A percentile compares a stretch with the other conserved stretches of the same genome.
Evolutionary conservation across 2,888 invertebrate species (phyloP).

Genomic region (Pegoplata infirma): DNA sequence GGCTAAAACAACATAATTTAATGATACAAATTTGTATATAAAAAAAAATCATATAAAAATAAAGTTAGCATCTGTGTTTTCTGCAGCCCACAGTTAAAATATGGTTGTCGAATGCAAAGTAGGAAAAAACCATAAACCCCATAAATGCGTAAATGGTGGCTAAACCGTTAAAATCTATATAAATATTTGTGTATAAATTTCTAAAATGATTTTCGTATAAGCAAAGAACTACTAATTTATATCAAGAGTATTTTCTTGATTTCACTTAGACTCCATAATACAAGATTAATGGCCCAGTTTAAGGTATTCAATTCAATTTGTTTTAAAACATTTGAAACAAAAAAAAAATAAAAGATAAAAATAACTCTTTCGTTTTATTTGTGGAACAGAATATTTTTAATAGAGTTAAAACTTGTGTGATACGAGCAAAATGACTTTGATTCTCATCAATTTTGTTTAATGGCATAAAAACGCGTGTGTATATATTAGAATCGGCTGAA

Average conservation of each 20-base stretch:
- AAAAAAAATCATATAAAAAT: neutral
- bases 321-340: conserved; percentile 46
- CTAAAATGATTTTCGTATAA: neutral
- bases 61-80: conserved; percentile 11
- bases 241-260: conserved; percentile 17
- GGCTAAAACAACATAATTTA: neutral
- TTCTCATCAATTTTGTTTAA: conserved; percentile 58
- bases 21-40: neutral
- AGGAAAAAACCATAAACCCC: conserved; percentile 40
- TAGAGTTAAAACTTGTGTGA: conserved; percentile 32
- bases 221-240: conserved; percentile 40
- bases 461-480: conserved; percentile 45
- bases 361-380: conserved; percentile 50
- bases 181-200: neutral
- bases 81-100: conserved; percentile 11
- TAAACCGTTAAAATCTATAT: conserved; percentile 27
- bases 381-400: neutral
- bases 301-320: conserved; percentile 61
- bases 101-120: neutral
- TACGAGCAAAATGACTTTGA: conserved; percentile 40
- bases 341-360: conserved; percentile 39
- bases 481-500: conserved; percentile 23
- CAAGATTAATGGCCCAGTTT: conserved; percentile 60
- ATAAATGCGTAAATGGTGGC: conserved; percentile 47
- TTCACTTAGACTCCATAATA: conserved; percentile 35